phyloP scores from a whole-genome alignment of 2,888 invertebrate genomes.

The Poecilus cupreus region DNA sequence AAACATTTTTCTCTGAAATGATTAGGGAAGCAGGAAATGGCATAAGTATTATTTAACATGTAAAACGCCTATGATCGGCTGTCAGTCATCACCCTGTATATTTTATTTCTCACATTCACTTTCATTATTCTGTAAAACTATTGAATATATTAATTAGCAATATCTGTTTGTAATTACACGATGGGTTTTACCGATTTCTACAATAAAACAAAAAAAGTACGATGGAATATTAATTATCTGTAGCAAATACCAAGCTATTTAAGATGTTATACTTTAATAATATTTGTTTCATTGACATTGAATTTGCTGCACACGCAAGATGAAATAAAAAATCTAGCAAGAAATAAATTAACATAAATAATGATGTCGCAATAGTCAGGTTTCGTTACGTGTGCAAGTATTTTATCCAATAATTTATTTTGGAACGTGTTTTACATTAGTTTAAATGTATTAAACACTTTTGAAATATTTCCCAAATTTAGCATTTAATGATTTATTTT shows the following conservation, averaged over 20 bases:
- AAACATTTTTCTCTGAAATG: too few relatives aligned
- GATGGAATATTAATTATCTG: not conserved
- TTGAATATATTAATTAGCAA: not conserved
- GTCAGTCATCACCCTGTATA: too few relatives aligned
- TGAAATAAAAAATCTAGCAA: not conserved
- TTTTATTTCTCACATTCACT: not conserved
- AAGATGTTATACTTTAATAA: conserved; percentile 30
- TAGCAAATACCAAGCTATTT: conserved; percentile 8
- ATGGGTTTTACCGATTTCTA: conserved; percentile 12
- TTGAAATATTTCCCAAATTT: not conserved
- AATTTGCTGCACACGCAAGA: conserved; percentile 8
- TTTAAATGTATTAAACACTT: not conserved
- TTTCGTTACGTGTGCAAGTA: conserved; percentile 2
- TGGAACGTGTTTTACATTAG: not conserved
- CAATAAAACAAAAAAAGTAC: not conserved
- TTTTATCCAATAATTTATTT: conserved; percentile 10
- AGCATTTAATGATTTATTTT: not conserved
- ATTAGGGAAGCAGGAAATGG: too few relatives aligned
- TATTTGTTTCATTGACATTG: conserved; percentile 47
- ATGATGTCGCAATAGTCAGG: conserved; percentile 42
- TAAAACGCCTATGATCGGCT: too few relatives aligned
- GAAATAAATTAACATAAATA: conserved; percentile 40
- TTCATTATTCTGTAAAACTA: not conserved
- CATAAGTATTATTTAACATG: too few relatives aligned
- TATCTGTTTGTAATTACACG: not conserved